Evolutionary conservation across 2,113 vertebrate genomes (phyloP).

Genomic region (Potamarius usumacintae): DNA sequence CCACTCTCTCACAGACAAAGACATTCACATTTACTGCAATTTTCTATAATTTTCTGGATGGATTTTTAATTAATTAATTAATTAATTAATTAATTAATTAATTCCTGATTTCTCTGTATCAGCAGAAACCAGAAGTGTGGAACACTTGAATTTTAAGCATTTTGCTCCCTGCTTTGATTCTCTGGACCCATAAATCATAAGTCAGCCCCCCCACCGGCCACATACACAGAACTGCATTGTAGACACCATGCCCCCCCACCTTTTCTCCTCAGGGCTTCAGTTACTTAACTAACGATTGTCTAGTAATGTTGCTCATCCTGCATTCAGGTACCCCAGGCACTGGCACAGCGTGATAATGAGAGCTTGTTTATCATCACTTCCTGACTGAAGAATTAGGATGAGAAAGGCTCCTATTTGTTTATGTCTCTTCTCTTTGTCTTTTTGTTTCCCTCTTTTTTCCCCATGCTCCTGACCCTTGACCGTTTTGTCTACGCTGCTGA

Average conservation of each 20-base stretch:
- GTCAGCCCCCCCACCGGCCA: constrained; percentile 47
- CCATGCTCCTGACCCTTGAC: neutral
- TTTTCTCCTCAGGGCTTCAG: constrained; percentile 17
- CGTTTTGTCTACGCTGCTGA: neutral
- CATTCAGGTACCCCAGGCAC: constrained; percentile 54
- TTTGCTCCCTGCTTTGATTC: constrained; percentile 10
- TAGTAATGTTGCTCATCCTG: constrained; percentile 52
- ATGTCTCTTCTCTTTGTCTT: constrained; percentile 46
- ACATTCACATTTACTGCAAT: neutral
- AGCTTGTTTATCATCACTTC: constrained; percentile 62
- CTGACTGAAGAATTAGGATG: constrained; percentile 56
- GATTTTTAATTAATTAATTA: too few species aligned
- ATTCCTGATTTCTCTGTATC: neutral
- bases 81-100: neutral
- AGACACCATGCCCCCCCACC: constrained; percentile 42
- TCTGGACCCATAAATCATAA: constrained; percentile 64
- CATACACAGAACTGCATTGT: neutral
- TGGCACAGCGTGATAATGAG: constrained; percentile 65
- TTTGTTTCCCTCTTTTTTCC: neutral
- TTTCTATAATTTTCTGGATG: neutral
- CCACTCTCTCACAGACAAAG: constrained; percentile 28
- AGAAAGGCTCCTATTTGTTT: constrained; percentile 55
- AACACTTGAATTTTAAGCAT: neutral
- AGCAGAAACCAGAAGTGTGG: neutral
- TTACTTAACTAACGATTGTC: constrained; percentile 65